phyloP scores from a whole-genome alignment of 2,888 invertebrate species.

The Diaphora mendica region DNA sequence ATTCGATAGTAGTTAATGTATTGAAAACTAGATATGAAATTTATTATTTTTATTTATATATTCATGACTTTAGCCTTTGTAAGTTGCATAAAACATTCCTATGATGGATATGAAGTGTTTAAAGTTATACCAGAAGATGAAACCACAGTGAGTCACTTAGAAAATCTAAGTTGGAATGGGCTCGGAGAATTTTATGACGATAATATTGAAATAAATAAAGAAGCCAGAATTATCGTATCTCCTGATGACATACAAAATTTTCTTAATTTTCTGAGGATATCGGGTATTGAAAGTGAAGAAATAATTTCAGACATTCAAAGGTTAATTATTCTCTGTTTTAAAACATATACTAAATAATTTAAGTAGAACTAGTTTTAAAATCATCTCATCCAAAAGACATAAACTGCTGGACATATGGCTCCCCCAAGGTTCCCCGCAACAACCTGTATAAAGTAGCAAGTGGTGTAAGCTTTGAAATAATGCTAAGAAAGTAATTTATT shows the following conservation, averaged over 20 bases:
- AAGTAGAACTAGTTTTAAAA: not conserved
- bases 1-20: not conserved
- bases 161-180: constrained; percentile 71
- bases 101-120: constrained; percentile 87
- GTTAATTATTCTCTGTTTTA: not conserved
- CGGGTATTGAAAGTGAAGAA: constrained; percentile 54
- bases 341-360: not conserved
- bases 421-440: not conserved
- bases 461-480: not conserved
- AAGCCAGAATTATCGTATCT: constrained; percentile 69
- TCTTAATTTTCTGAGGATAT: constrained; percentile 41
- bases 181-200: constrained; percentile 75
- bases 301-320: constrained; percentile 57
- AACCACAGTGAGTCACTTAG: constrained; percentile 79
- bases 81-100: constrained; percentile 61
- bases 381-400: not conserved
- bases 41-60: constrained; percentile 44
- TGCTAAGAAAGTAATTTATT: not conserved
- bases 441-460: too few species aligned
- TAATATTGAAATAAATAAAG: constrained; percentile 65
- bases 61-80: constrained; percentile 31
- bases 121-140: constrained; percentile 81
- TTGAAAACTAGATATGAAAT: constrained; percentile 27
- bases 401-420: too few species aligned
- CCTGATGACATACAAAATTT: constrained; percentile 59